A percentile compares a stretch with the other conserved stretches of the same genome.
Conservation (phyloP, 2,797 vertebrate genomes). For the Clarias pachynema region DNA sequence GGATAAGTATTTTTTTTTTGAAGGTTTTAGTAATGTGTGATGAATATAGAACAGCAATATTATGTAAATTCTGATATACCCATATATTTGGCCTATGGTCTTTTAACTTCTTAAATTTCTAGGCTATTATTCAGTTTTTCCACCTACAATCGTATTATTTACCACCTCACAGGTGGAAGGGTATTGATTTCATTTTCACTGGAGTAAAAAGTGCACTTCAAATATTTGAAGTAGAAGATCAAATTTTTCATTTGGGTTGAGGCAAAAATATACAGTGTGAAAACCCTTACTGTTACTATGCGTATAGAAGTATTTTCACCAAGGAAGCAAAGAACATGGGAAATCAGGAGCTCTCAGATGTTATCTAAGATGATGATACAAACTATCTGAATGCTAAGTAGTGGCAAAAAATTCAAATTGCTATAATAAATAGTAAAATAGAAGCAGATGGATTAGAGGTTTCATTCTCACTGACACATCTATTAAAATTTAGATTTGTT, state of each 20-base stretch:
- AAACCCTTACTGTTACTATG: not conserved
- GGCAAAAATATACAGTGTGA: not conserved
- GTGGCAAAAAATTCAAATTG: not conserved
- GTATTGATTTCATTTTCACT: not conserved
- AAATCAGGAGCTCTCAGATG: not conserved
- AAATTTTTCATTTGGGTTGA: not conserved
- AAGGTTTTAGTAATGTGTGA: not conserved
- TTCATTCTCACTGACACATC: not conserved
- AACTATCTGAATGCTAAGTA: not conserved
- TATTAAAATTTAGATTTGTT: not conserved
- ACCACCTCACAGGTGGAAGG: not conserved
- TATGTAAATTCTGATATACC: not conserved
- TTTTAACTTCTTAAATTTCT: not conserved
- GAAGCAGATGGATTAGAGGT: not conserved
- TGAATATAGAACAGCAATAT: not conserved
- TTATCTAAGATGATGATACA: not conserved
- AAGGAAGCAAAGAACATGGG: not conserved
- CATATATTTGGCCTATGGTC: too few species aligned
- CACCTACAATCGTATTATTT: not conserved
- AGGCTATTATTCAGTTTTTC: not conserved
- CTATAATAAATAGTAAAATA: not conserved
- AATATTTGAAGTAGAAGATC: not conserved
- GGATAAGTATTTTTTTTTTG: constrained; percentile 14
- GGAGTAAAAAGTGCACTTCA: not conserved
- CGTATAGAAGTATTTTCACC: not conserved